Base-by-base conservation (phyloP, 2,113 vertebrate genomes). In the Phylloscopus trochilus region DNA sequence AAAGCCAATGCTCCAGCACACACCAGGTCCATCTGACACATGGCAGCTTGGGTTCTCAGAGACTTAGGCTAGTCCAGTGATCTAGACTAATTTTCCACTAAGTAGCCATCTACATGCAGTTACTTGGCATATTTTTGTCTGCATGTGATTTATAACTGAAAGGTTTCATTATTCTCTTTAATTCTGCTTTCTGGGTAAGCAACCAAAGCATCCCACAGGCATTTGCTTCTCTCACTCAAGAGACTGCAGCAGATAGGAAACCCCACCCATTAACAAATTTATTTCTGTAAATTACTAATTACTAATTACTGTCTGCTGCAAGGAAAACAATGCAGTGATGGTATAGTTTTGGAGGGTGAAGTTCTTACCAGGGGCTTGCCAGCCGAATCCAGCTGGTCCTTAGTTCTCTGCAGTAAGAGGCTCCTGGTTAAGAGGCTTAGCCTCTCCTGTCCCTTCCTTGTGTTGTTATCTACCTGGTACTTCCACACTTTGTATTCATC, bases 401-500 rank as follows among this genome's bases (percentile, higher is more conserved):
- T 99, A 88, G 98, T 99, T 90, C 99, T 98, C 92, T 99, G 97
- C 75, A 99, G 94, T 93, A 99, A 97, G 62, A 99, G 98, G 67
- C 96, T 98, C 96, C 96, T 98, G 39, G 98, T 99, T 97, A 99
- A 98, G 90, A 99, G 98, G 91, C 98, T 98, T 46, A 99, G 97
- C 77, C 99, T 98, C 91, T 99, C 99, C 79, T 97, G 97, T 92
- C 99, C 99, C 90, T 99, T 98, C 55, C 96, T 98, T 41, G 99
- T 99, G 74, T 98, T 98, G 62, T 99, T 99, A 97, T 99, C 99
- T 49, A 99, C 99, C 84, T 99, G 99, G 92, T 97, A 98, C 95
- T 98, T 99, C 99, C 99, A 99, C 55, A 99, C 97, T 83, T 97
- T 98, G 96, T 98, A 99, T 68, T 99, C 99, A 74, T 99, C 99